Evolutionary conservation across 2,797 vertebrate species (phyloP).

Genomic region (Xenops minutus): DNA sequence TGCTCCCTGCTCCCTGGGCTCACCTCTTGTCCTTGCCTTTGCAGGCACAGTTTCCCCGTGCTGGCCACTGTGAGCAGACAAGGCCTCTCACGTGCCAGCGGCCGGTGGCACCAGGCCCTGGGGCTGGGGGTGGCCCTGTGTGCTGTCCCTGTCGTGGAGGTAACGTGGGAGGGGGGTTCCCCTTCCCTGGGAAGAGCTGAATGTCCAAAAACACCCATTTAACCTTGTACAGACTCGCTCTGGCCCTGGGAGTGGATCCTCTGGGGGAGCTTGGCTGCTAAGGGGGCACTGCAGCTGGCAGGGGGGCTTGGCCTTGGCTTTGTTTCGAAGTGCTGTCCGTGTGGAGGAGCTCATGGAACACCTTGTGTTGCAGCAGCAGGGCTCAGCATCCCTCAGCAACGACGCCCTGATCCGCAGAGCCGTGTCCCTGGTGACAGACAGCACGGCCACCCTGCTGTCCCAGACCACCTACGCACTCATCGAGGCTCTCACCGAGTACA

Average conservation of each 20-base stretch:
- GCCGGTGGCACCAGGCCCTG: slow-evolving; percentile 54
- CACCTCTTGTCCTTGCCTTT: neutral
- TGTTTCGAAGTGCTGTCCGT: fast-evolving
- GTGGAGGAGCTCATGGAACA: neutral
- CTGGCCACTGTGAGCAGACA: neutral
- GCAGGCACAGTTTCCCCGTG: slow-evolving; percentile 43
- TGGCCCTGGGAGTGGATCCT: neutral
- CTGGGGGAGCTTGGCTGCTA: fast-evolving
- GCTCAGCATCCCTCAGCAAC: slow-evolving; percentile 81
- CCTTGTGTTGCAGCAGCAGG: slow-evolving; percentile 77
- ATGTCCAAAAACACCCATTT: fast-evolving
- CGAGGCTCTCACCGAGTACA: slow-evolving; percentile 88
- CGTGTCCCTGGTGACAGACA: slow-evolving; percentile 89
- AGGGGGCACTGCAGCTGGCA: no score
- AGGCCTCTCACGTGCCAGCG: neutral
- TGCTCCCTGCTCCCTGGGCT: neutral
- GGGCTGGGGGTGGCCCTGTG: slow-evolving; percentile 75
- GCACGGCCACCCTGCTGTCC: slow-evolving; percentile 90
- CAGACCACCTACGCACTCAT: slow-evolving; percentile 90
- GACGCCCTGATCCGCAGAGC: slow-evolving; percentile 89
- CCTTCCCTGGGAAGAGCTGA: neutral
- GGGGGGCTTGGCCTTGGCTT: fast-evolving
- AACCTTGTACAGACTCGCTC: neutral
- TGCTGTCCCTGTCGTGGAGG: slow-evolving; percentile 75
- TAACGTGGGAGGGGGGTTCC: slow-evolving; percentile 4